Evolutionary conservation across 2,888 invertebrate species (phyloP).

Genomic region (Lymantria monacha): DNA sequence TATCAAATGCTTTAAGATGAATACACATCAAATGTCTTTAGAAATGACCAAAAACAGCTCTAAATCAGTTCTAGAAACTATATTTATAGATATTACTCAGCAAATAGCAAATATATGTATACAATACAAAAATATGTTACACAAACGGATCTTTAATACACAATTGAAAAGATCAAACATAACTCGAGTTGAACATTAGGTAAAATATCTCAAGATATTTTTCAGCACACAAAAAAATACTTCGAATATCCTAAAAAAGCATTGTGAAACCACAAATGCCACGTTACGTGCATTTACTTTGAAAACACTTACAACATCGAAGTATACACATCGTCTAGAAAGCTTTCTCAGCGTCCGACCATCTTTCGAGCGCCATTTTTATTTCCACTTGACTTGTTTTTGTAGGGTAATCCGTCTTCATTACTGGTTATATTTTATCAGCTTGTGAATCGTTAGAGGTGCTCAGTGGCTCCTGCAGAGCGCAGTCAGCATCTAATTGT

Average conservation of each 20-base stretch:
- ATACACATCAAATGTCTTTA: no score
- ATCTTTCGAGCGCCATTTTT: constrained; percentile 21
- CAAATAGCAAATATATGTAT: background rate
- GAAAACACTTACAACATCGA: background rate
- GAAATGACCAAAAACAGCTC: no score
- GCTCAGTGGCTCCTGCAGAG: constrained; percentile 23
- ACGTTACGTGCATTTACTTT: constrained; percentile 15
- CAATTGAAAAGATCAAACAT: background rate
- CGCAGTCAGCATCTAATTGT: constrained; percentile 50
- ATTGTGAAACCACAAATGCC: constrained; percentile 3
- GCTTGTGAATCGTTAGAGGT: constrained; percentile 33
- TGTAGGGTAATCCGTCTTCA: constrained; percentile 53
- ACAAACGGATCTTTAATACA: background rate
- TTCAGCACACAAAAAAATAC: constrained; percentile 2
- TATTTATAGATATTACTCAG: no score
- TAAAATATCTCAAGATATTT: background rate
- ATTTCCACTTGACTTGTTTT: constrained; percentile 39
- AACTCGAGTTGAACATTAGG: background rate
- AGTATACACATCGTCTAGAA: constrained; percentile 4
- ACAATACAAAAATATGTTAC: background rate
- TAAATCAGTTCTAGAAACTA: no score
- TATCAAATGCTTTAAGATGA: no score
- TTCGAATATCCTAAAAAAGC: constrained; percentile 3
- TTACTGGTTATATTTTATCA: constrained; percentile 47
- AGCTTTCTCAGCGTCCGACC: constrained; percentile 14